Base-by-base conservation (phyloP, 1,140 invertebrate species). In the Mycetomoellerius zeteki region DNA sequence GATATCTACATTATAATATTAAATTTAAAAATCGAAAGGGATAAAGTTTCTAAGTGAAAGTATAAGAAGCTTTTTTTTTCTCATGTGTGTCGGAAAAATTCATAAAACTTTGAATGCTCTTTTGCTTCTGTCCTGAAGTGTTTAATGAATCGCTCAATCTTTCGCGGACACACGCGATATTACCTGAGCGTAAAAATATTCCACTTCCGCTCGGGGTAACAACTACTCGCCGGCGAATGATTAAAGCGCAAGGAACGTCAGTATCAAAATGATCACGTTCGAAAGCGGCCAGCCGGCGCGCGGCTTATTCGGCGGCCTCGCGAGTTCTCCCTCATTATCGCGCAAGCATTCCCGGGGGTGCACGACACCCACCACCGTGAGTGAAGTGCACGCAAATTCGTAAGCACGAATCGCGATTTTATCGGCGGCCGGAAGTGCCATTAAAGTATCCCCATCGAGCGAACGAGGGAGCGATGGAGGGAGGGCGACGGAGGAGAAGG, bases 381-480 rank as follows among this genome's bases (percentile, higher is more conserved):
- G 80, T 73, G 69, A 84, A 84, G 80, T 73, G 80, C 80, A 84
- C 80, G 80, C 80, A 43, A 84, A 73, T 84, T 84, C 80, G 80
- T 84, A 84, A 84, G 80, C 80, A 84, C 80, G 80, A 84, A 84
- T 84, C 54, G 69, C 80, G 80, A 84, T 84, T 47, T 84, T 84
- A 84, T 84, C 80, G 54, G 37, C 80, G 54, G 14, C 80, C 80
- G 80, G 80, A 84, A 84, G 80, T 73, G 27, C 69, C 33, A 84
- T 84, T 84, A 84, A 84, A 84, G 80, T 84, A 84, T 84, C 80
- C 80, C 80, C 80, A 84, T 73, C 80, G 80, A 84, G 69, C 54
- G 80, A 84, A 56, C 80, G 80, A 75, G 21, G 65, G 37, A 65
- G 56, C 37, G 21, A 0, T 56, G n/a, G 56, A 16, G 10, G 21